Evolutionary conservation across 2,797 vertebrate species (phyloP), one percentile per base, ranked within the genome.

Genomic region (Mallotus villosus): DNA sequence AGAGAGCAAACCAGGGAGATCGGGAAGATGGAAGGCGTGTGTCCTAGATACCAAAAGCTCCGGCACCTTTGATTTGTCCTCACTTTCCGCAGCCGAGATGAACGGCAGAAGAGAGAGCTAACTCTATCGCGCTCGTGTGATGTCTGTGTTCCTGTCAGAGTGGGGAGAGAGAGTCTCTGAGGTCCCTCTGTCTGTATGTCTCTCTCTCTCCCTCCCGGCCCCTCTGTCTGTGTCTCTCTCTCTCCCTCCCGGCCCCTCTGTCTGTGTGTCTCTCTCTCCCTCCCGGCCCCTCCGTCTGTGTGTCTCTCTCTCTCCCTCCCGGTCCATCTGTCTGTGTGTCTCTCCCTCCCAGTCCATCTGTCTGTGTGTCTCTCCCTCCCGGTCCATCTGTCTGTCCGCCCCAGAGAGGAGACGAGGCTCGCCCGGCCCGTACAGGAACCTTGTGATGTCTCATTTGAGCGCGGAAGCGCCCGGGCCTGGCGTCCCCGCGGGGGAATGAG

Each of bases 361-460:
- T 32, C 32, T 32, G 32, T 5, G 51, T 22, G 58, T 37, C 62
- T 8, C 16, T 25, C 17, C 16, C 60, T 17, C 74, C 32, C 72
- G 25, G 53, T 65, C 61, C 16, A 49, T 51, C 25, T 74, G 24
- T 72, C 69, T 72, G 63, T 73, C 71, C 46, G 70, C 32, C 69
- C 66, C 69, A 65, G 72, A 69, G 51, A 70, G 46, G 37, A 21
- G 53, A 29, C 22, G 19, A 5, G 2, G 72, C 63, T 67, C 68
- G 1, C 66, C 2, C n/a, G n/a, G 71, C 19, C 34, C 61, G 49
- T 67, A 69, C 49, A 63, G 11, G 58, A 46, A 77, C 73, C 58
- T 0, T 63, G 53, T 27, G 74, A 79, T 67, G 74, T 73, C 72
- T 81, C 78, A 84, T 74, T 84, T 83, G 82, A 60, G 41, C 21